These are phyloP conservation scores for Epinotia demarniana DNA, from an alignment of 2,888 invertebrate species.

Conservation along the genomic window DNA sequence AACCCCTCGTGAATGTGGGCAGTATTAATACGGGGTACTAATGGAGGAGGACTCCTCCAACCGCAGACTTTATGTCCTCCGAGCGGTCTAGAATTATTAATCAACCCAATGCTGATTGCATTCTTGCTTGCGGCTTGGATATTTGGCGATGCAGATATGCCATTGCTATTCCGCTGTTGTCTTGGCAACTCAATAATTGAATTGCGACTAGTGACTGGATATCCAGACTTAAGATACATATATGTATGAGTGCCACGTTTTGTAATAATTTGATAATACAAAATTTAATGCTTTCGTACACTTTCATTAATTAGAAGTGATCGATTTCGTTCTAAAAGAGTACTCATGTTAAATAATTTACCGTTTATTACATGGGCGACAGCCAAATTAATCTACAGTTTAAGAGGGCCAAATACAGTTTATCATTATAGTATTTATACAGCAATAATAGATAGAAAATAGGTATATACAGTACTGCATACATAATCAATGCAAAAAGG, in stretches of 20 bases:
- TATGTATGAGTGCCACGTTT: slow-evolving; percentile 4
- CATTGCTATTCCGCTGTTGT: slow-evolving; percentile 58
- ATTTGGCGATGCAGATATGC: slow-evolving; percentile 59
- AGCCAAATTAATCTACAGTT: too few relatives aligned
- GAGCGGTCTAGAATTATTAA: slow-evolving; percentile 82
- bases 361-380: not conserved
- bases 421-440: too few relatives aligned
- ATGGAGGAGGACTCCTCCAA: slow-evolving; percentile 64
- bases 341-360: not conserved
- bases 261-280: slow-evolving; percentile 1
- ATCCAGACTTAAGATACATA: not conserved
- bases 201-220: slow-evolving; percentile 13
- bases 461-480: too few relatives aligned
- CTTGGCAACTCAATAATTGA: slow-evolving; percentile 51
- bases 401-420: too few relatives aligned
- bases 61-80: slow-evolving; percentile 80
- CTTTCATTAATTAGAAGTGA: not conserved
- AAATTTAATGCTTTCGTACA: not conserved
- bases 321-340: not conserved
- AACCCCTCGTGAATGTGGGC: slow-evolving; percentile 64
- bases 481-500: too few relatives aligned
- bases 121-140: slow-evolving; percentile 57
- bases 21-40: slow-evolving; percentile 79
- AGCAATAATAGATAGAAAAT: too few relatives aligned
- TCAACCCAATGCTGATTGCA: slow-evolving; percentile 80